Evolutionary conservation across 2,113 vertebrate genomes (phyloP), one percentile per base, ranked within the genome.

Genomic region (Labeo rohita): DNA sequence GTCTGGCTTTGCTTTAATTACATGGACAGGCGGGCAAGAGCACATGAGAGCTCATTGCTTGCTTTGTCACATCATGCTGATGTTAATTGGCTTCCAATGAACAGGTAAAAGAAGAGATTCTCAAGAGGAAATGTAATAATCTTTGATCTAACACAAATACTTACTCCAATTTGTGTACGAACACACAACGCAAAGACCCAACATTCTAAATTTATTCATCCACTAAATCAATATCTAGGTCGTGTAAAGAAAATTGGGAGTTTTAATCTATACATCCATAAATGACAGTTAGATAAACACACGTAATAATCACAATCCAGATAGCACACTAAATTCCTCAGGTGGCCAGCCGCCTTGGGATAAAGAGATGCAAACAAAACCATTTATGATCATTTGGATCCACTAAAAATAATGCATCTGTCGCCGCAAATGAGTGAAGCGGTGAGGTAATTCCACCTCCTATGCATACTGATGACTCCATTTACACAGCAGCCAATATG

Each of bases 301-400:
- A 34, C 18, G 79, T 61, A 49, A 50, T 81, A 49, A 28, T 36
- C 23, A 36, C 28, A 70, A 70, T 52, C 23, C 63, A 82, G 16
- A 68, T 47, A 49, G 13, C 59, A 49, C 43, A 49, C 47, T 80
- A 36, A 80, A 81, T 49, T 81, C 77, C 21, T 66, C 43, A 81
- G 59, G 79, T 65, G 61, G 59, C 65, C 7, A 4, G 59, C 61
- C 16, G 59, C 21, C n/a, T 23, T 15, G 59, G 11, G 59, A 49
- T 49, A 63, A 3, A 49, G 43, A 81, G 43, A 81, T 10, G 23
- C 45, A 81, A 81, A 81, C 79, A 81, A 81, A 81, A 23, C 56
- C 59, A 66, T 81, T 81, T 81, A 81, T 66, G 79, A 65, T 81
- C 2, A 81, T 81, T 81, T 66, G 79, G 45, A 59, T 34, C 12